These are phyloP conservation scores for Magallana gigas DNA, from an alignment of 1,140 invertebrate genomes.

Conservation along the genomic window DNA sequence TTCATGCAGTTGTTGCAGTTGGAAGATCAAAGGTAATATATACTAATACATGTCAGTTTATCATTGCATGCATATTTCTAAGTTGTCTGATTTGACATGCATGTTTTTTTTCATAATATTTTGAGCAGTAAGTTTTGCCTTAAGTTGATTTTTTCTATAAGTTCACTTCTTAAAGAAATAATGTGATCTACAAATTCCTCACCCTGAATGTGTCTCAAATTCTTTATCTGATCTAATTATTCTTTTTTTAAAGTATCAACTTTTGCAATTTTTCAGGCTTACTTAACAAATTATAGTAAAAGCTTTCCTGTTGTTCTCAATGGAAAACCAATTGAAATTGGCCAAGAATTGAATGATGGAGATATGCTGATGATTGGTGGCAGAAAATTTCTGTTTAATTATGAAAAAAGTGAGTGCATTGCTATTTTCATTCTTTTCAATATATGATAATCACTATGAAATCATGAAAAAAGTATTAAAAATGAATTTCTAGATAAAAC, in stretches of 20 bases:
- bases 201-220: background rate
- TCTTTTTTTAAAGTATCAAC: background rate
- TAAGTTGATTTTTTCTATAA: background rate
- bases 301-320: constrained; percentile 1
- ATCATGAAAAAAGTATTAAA: background rate
- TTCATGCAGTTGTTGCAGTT: constrained; percentile 7
- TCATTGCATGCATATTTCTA: background rate
- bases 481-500: background rate
- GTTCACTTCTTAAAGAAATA: background rate
- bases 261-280: constrained; percentile 16
- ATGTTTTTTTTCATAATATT: background rate
- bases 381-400: constrained; percentile 16
- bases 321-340: constrained; percentile 9
- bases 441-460: background rate
- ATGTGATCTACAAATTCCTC: background rate
- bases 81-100: constrained; percentile 2
- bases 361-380: constrained; percentile 7
- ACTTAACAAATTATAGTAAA: constrained; percentile 12
- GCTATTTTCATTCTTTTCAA: background rate
- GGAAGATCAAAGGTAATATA: constrained; percentile 9
- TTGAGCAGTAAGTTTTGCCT: constrained; percentile 4
- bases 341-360: constrained; percentile 15
- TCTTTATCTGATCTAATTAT: background rate
- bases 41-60: background rate
- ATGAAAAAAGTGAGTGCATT: background rate